Conservation (phyloP, 64 coral and sea anemone genomes). For the Montipora cactus region DNA sequence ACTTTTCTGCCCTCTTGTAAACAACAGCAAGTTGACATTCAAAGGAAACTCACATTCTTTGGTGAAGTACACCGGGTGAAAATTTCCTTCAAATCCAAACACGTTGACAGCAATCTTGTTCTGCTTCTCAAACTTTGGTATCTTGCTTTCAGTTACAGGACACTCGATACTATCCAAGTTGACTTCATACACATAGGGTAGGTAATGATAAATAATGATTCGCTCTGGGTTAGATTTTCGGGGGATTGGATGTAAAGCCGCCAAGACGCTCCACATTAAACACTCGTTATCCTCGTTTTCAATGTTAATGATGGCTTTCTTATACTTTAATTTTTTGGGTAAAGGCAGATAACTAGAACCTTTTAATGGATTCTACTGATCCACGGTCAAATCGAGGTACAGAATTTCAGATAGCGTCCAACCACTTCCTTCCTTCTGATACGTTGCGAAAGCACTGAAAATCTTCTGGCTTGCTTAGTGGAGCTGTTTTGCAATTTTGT, state of each 20-base stretch:
- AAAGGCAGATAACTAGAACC: conserved; percentile 54
- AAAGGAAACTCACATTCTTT: conserved; percentile 3
- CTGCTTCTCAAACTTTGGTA: conserved; percentile 8
- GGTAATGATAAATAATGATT: neutral
- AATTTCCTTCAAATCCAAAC: conserved; percentile 22
- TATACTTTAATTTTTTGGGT: conserved; percentile 26
- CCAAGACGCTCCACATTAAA: neutral
- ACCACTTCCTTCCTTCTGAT: conserved; percentile 48
- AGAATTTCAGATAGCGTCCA: conserved; percentile 23
- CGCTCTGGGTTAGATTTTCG: neutral
- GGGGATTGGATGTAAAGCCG: conserved; percentile 8
- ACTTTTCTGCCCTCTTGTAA: neutral
- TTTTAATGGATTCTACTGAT: conserved; percentile 10
- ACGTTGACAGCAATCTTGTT: too few species aligned
- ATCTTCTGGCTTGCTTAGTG: conserved; percentile 31
- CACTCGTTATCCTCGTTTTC: conserved; percentile 60
- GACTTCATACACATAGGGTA: neutral
- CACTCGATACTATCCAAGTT: neutral
- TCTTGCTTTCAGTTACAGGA: conserved; percentile 28
- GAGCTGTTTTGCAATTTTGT: conserved; percentile 12
- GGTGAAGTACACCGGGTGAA: conserved; percentile 53
- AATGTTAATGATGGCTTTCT: neutral
- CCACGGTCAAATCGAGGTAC: conserved; percentile 38
- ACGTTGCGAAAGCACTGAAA: neutral
- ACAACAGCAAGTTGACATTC: conserved; percentile 42